These are phyloP conservation scores for Chydorus sphaericus DNA, from an alignment of 2,888 invertebrate species.

Conservation along the genomic window DNA sequence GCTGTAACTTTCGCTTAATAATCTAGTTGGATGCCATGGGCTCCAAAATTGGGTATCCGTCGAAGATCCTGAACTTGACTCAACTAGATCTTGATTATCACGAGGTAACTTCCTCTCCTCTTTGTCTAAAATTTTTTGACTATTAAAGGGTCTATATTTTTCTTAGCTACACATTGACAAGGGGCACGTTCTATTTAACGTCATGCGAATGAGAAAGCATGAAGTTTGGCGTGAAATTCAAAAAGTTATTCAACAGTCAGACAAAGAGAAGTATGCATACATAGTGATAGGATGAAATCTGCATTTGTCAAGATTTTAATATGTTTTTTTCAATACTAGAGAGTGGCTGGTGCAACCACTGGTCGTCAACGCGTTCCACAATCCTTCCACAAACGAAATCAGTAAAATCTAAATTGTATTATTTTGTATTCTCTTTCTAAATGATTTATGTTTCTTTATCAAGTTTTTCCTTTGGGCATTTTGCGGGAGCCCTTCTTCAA, in stretches of 20 bases:
- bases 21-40: constrained; percentile 30
- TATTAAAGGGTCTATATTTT: not conserved
- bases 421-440: not conserved
- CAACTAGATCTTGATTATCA: constrained; percentile 36
- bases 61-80: constrained; percentile 34
- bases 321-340: constrained; percentile 17
- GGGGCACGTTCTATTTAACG: constrained; percentile 26
- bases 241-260: constrained; percentile 24
- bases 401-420: constrained; percentile 21
- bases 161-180: constrained; percentile 24
- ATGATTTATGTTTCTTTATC: constrained; percentile 12
- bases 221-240: constrained; percentile 25
- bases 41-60: constrained; percentile 38
- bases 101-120: constrained; percentile 25
- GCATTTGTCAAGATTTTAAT: not conserved
- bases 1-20: constrained; percentile 7
- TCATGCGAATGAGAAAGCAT: constrained; percentile 24
- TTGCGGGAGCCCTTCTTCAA: constrained; percentile 28
- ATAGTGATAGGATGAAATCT: too few relatives aligned
- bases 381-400: constrained; percentile 41
- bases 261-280: constrained; percentile 25
- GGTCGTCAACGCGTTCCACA: constrained; percentile 42
- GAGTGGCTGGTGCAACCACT: constrained; percentile 31
- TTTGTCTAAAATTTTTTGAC: not conserved
- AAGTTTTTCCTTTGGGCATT: constrained; percentile 29